Percentiles rank a stretch among this genome's conserved stretches.
phyloP scores from a whole-genome alignment of 2,113 vertebrate genomes.

The Copsychus sechellarum region DNA sequence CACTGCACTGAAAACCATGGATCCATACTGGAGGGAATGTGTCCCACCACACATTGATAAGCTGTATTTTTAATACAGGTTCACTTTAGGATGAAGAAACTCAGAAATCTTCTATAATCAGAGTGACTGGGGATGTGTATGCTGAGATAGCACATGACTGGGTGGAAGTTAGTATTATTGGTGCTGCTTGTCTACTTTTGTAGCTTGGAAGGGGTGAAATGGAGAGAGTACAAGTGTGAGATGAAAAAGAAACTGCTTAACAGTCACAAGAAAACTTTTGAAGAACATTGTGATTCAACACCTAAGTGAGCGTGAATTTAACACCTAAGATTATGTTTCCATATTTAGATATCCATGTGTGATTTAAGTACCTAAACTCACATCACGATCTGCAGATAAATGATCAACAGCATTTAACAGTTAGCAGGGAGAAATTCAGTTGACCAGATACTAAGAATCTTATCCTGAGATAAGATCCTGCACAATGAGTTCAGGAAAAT shows the following conservation, averaged over 20 bases:
- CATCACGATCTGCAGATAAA: neutral
- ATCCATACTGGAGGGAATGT: neutral
- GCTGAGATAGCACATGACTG: neutral
- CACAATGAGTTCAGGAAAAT: neutral
- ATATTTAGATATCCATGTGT: neutral
- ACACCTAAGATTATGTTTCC: neutral
- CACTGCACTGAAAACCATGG: neutral
- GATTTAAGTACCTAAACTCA: neutral
- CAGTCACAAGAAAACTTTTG: neutral
- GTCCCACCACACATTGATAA: neutral
- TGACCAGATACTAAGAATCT: neutral
- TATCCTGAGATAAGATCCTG: neutral
- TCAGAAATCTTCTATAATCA: neutral
- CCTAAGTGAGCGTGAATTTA: neutral
- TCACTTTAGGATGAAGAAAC: neutral
- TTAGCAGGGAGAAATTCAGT: neutral
- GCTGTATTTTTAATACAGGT: neutral
- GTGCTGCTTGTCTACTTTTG: neutral
- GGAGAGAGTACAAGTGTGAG: neutral
- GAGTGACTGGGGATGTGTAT: neutral
- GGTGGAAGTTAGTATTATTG: neutral
- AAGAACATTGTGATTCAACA: neutral
- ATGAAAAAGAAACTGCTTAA: neutral
- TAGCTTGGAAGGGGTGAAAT: neutral
- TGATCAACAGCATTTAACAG: neutral